Conservation (phyloP, 2,797 vertebrate species). For the Sebastes iracundus region DNA sequence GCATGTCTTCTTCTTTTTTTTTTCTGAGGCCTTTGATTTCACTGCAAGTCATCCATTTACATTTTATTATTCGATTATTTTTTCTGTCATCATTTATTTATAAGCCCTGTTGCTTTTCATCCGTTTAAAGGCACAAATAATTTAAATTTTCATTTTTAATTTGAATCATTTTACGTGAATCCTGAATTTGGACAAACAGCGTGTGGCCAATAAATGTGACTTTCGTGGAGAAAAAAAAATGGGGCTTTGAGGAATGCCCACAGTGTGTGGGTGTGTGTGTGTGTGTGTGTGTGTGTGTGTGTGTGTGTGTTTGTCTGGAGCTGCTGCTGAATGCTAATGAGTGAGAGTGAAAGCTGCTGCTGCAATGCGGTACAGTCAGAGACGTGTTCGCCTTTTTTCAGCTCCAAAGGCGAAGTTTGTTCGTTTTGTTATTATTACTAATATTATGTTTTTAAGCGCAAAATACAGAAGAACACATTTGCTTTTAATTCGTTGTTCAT, state of each 20-base stretch:
- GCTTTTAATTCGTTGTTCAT: not conserved
- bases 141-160: not conserved
- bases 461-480: not conserved
- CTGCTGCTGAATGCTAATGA: conserved; percentile 79
- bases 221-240: not conserved
- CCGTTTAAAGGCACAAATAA: not conserved
- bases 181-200: not conserved
- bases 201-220: not conserved
- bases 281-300: not conserved
- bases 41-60: not conserved
- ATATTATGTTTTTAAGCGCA: too few relatives aligned
- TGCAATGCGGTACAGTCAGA: conserved; percentile 84
- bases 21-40: not conserved
- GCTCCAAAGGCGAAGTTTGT: not conserved
- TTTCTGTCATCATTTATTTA: not conserved
- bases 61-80: not conserved
- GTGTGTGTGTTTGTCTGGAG: conserved; percentile 19
- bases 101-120: not conserved
- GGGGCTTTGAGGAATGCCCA: conserved; percentile 62
- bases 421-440: not conserved
- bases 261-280: conserved; percentile 5
- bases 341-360: conserved; percentile 67
- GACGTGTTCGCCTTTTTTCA: conserved; percentile 12
- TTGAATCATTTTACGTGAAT: not conserved
- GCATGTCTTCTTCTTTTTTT: not conserved